phyloP scores from a whole-genome alignment of 2,888 invertebrate genomes.

The Arctia plantaginis region DNA sequence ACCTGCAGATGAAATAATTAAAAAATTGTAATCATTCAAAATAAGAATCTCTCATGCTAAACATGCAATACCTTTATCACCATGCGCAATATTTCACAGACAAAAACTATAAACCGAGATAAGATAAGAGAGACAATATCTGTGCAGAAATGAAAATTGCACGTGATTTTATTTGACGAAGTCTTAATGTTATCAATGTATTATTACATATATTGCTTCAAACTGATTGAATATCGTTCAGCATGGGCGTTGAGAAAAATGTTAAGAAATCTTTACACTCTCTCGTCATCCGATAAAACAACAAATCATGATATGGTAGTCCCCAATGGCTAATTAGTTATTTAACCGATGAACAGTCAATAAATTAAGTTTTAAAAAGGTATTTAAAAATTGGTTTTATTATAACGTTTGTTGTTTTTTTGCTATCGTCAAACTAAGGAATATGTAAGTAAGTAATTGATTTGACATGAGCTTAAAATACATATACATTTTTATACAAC shows the following conservation, averaged over 20 bases:
- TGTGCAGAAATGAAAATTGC: neutral
- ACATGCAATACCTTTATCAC: neutral
- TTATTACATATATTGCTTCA: neutral
- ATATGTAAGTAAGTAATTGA: too few relatives aligned
- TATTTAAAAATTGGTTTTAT: too few relatives aligned
- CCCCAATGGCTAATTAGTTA: neutral
- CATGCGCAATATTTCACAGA: neutral
- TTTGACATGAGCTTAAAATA: too few relatives aligned
- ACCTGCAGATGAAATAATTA: neutral
- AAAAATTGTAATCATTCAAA: neutral
- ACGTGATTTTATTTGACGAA: neutral
- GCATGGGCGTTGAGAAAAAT: neutral
- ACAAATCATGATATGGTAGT: neutral
- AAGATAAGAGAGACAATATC: neutral
- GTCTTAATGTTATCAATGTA: neutral
- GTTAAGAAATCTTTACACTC: neutral
- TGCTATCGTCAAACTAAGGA: too few relatives aligned
- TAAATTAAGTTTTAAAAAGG: neutral
- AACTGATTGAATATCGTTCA: neutral
- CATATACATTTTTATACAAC: too few relatives aligned
- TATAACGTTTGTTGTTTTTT: too few relatives aligned
- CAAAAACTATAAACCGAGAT: neutral
- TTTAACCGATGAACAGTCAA: neutral
- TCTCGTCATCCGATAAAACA: neutral
- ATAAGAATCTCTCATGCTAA: neutral